Evolutionary conservation across 2,888 invertebrate genomes (phyloP).

Genomic region (Microplitis deprimator): DNA sequence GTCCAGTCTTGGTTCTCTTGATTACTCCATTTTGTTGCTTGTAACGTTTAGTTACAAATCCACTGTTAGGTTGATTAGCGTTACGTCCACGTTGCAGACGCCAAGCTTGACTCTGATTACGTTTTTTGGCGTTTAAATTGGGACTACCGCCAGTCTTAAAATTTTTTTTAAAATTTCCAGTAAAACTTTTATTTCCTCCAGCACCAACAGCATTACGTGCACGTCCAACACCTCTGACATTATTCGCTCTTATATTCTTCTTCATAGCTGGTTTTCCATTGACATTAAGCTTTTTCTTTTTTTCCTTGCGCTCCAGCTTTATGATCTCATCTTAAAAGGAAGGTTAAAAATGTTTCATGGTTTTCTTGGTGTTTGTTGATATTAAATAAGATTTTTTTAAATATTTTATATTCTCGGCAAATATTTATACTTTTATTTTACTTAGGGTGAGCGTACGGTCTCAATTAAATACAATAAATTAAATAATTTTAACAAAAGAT

Average conservation of each 20-base stretch:
- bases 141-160: conserved; percentile 38
- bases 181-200: conserved; percentile 33
- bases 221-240: conserved; percentile 37
- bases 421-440: not conserved
- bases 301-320: conserved; percentile 69
- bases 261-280: conserved; percentile 55
- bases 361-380: conserved; percentile 33
- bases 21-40: conserved; percentile 54
- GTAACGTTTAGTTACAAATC: conserved; percentile 61
- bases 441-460: conserved; percentile 57
- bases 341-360: conserved; percentile 58
- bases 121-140: conserved; percentile 40
- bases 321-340: conserved; percentile 71
- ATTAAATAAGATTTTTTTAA: conserved; percentile 36
- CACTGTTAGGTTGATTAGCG: conserved; percentile 48
- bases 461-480: conserved; percentile 51
- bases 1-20: conserved; percentile 59
- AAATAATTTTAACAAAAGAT: conserved; percentile 20
- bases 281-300: conserved; percentile 63
- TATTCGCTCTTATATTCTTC: conserved; percentile 42
- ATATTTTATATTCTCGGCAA: not conserved
- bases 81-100: conserved; percentile 43
- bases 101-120: conserved; percentile 47
- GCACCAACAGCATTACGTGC: conserved; percentile 25
- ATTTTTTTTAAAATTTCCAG: conserved; percentile 34